A percentile compares a stretch with the other conserved stretches of the same genome.
Conservation (phyloP, 2,113 vertebrate genomes). For the Calyptomena viridis region DNA sequence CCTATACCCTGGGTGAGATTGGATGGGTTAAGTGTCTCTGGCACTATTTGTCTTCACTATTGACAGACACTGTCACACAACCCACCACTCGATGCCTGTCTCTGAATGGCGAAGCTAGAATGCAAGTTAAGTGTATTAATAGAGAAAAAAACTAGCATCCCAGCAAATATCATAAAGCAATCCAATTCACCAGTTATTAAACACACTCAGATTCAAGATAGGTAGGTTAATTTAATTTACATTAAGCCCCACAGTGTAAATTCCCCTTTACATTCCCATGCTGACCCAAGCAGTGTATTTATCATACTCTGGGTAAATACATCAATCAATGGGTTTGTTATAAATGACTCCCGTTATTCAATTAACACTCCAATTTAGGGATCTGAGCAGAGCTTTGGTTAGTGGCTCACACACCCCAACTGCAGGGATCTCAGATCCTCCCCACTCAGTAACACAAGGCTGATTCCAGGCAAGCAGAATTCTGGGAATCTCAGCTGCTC, state of each 20-base stretch:
- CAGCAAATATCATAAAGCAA: conserved; percentile 84
- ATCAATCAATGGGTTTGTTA: conserved; percentile 28
- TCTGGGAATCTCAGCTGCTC: conserved; percentile 19
- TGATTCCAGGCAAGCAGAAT: conserved; percentile 68
- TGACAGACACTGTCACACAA: conserved; percentile 88
- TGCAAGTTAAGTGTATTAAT: conserved; percentile 91
- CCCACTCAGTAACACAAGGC: not conserved
- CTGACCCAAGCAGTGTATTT: conserved; percentile 63
- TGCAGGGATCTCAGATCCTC: not conserved
- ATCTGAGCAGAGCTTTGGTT: conserved; percentile 47
- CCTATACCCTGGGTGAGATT: conserved; percentile 88
- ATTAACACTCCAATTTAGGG: conserved; percentile 34
- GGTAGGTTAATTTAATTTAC: conserved; percentile 73
- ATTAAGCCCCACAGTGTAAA: conserved; percentile 71
- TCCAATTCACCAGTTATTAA: conserved; percentile 75
- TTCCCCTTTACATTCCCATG: conserved; percentile 68
- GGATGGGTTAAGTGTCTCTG: conserved; percentile 87
- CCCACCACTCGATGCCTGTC: conserved; percentile 86
- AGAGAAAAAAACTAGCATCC: conserved; percentile 87
- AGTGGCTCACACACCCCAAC: conserved; percentile 66
- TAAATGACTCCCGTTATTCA: not conserved
- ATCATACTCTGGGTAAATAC: conserved; percentile 43
- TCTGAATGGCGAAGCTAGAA: conserved; percentile 88
- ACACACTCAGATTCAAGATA: conserved; percentile 71
- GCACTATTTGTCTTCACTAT: conserved; percentile 88